Evolutionary conservation across 1,140 invertebrate species (phyloP), one percentile per base, ranked within the genome.

Genomic region (Antheraea mylitta): DNA sequence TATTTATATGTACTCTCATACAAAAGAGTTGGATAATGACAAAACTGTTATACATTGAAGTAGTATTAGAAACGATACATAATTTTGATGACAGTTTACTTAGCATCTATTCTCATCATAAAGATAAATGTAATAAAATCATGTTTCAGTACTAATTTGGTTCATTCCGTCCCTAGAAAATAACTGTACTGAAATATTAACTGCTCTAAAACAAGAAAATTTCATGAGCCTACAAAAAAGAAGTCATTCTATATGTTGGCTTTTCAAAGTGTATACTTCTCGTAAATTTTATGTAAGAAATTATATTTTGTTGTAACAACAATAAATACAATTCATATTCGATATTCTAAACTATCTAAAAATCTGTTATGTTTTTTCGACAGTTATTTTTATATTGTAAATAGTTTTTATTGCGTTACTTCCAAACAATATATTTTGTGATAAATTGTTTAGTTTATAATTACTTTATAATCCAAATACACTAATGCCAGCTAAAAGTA

Each of bases 401-500:
- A 60, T 18, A 60, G n/a, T n/a, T 19, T 18, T 18, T 61, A 60
- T 9, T 61, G 60, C 22, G 30, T 16, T 59, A 58, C 30, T 61
- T 61, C 60, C 30, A 61, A 30, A 30, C 19, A 61, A 61, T 22
- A 22, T 68, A 61, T 22, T 45, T 59, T 91, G 89, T 91, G 87
- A 90, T 89, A 83, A 81, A 37, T 66, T 79, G 45, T 85, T 81
- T 82, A 87, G 82, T 88, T 85, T 70, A 69, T 83, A 81, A 80
- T 80, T 78, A 82, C 84, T 74, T 66, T 66, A 71, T 85, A 88
- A 91, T 90, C 88, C 87, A 90, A 90, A 91, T 87, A 91, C 63
- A 69, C 86, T 86, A 87, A 87, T 89, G 79, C 89, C 86, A 89
- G 83, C 89, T 91, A 82, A 85, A 90, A 91, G 89, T 91, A 89